Evolutionary conservation across 1,140 invertebrate genomes (phyloP).

Genomic region (Leptopilina clavipes): DNA sequence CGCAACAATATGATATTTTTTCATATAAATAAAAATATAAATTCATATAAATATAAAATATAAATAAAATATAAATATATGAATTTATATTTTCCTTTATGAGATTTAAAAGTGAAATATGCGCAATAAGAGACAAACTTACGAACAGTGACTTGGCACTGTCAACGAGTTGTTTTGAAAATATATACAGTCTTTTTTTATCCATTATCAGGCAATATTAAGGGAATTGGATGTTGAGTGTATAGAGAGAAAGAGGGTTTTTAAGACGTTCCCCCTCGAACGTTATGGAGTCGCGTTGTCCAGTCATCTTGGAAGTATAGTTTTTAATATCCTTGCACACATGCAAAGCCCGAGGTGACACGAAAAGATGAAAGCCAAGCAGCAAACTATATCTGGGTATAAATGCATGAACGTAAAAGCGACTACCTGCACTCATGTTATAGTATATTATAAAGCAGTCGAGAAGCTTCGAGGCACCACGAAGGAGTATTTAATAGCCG

Average conservation of each 20-base stretch:
- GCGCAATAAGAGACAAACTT: too few species aligned
- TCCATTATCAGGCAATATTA: neutral
- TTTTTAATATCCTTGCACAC: slow-evolving; percentile 65
- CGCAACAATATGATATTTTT: too few species aligned
- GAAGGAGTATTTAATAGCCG: slow-evolving; percentile 65
- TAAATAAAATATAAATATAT: too few species aligned
- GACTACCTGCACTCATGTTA: slow-evolving; percentile 62
- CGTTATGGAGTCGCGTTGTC: slow-evolving; percentile 57
- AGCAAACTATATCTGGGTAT: slow-evolving; percentile 35
- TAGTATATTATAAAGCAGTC: slow-evolving; percentile 52
- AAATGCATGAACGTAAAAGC: slow-evolving; percentile 48
- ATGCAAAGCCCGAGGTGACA: slow-evolving; percentile 61
- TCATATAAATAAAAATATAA: too few species aligned
- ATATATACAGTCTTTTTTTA: neutral
- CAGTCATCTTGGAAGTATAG: slow-evolving; percentile 69
- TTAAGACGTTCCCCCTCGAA: slow-evolving; percentile 31
- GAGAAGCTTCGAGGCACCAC: slow-evolving; percentile 55
- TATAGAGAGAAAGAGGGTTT: slow-evolving; percentile 29
- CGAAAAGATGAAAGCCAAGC: slow-evolving; percentile 61
- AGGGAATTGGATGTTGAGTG: slow-evolving; percentile 15
- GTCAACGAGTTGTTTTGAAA: slow-evolving; percentile 11
- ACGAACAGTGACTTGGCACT: too few species aligned
- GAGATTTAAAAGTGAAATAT: too few species aligned
- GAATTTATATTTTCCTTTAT: too few species aligned
- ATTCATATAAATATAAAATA: too few species aligned